Base-by-base conservation (phyloP, 2,888 invertebrate genomes). In the Leucophenga montana region DNA sequence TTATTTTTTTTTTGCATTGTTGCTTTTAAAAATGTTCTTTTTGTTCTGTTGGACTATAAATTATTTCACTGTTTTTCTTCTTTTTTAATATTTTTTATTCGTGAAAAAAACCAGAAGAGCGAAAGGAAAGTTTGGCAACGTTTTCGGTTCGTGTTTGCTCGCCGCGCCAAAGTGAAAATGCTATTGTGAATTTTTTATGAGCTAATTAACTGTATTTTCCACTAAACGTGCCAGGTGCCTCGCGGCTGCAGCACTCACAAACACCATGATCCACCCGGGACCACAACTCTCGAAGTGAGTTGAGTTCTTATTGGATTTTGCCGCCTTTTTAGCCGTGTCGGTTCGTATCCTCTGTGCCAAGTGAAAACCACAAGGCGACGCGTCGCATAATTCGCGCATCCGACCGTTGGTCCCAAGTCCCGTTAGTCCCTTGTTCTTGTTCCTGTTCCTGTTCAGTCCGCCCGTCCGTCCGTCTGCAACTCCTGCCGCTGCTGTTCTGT, bases 121-220 rank as follows among this genome's bases (percentile, higher is more conserved):
- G 11, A 8, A 39, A 11, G 39, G 39, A 39, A 39, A 39, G 39
- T 39, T 39, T 39, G 39, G 39, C 39, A 39, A 39, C 39, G 39
- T 39, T 39, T 65, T 72, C 68, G 16, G 31, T 44, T 74, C 67
- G 69, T 71, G 70, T 70, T 62, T 67, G 68, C n/a, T n/a, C 16
- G 16, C 11, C 22, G 27, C 13, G 31, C 68, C 75, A 76, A 80
- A 78, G 83, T 82, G 80, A 83, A 78, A 80, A 80, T 80, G 79
- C 73, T 77, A 80, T 79, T 79, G 77, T 83, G 83, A 80, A 81
- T 79, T 83, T 79, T 81, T 83, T 79, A 81, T 78, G 83, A 77
- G 78, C 80, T 81, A 83, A 81, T 81, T 81, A 81, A 83, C 83
- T 78, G 83, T 46, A 33, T 50, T 67, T 61, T 59, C 31, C 50